Percentiles rank a stretch among this genome's conserved stretches.
phyloP scores from a whole-genome alignment of 2,113 vertebrate species.

The Cebidichthys violaceus region DNA sequence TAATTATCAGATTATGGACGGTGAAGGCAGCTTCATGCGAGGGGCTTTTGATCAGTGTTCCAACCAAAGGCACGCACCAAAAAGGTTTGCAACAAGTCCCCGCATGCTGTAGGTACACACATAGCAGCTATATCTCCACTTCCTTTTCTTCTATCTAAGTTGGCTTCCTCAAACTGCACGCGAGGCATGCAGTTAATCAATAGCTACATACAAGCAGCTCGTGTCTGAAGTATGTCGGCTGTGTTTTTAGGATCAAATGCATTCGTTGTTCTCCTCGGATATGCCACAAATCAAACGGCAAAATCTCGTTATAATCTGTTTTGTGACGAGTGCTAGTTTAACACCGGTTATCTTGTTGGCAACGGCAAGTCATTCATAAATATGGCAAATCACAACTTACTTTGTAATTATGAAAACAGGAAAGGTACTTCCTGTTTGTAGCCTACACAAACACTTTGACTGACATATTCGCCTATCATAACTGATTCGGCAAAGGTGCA shows the following conservation, averaged over 20 bases:
- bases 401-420: not conserved
- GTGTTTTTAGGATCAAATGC: not conserved
- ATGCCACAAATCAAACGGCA: not conserved
- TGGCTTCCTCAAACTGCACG: constrained; percentile 60
- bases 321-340: not conserved
- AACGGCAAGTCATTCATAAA: not conserved
- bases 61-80: constrained; percentile 2
- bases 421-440: too few relatives aligned
- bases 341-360: not conserved
- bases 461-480: not conserved
- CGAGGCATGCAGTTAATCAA: not conserved
- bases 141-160: constrained; percentile 57
- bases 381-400: not conserved
- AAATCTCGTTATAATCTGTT: not conserved
- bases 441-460: not conserved
- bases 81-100: constrained; percentile 5
- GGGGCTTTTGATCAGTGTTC: not conserved
- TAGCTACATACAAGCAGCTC: fast-evolving
- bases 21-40: not conserved
- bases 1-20: not conserved
- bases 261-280: not conserved
- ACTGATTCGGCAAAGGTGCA: not conserved
- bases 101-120: not conserved
- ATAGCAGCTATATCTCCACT: constrained; percentile 29
- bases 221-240: not conserved